phyloP scores from a whole-genome alignment of 2,888 invertebrate genomes.

The Ectemnius lituratus region DNA sequence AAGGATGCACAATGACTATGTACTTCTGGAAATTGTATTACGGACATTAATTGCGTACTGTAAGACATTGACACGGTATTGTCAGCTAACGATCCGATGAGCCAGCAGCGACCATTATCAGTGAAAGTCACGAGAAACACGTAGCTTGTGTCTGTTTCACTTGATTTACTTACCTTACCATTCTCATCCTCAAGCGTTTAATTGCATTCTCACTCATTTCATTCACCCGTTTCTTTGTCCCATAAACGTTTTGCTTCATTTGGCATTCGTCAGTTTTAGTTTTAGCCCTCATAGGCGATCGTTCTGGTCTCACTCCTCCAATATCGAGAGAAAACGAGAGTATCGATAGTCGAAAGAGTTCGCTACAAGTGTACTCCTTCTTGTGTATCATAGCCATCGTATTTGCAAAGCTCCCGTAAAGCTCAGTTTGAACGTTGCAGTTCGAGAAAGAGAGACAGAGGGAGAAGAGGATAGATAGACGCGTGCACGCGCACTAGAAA shows the following conservation, averaged over 20 bases:
- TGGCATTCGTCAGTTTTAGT: slow-evolving; percentile 27
- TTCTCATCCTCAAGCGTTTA: slow-evolving; percentile 45
- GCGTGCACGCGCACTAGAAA: slow-evolving; percentile 3
- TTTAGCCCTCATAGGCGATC: slow-evolving; percentile 2
- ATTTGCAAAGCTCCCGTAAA: background rate
- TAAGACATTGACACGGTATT: slow-evolving; percentile 35
- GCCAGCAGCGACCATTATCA: slow-evolving; percentile 78
- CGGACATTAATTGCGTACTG: slow-evolving; percentile 35
- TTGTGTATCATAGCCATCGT: background rate
- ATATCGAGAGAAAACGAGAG: background rate
- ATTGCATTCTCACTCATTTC: slow-evolving; percentile 54
- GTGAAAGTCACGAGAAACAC: slow-evolving; percentile 72
- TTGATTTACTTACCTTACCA: slow-evolving; percentile 46
- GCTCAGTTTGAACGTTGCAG: slow-evolving; percentile 1
- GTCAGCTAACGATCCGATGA: slow-evolving; percentile 71
- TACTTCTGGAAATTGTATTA: slow-evolving; percentile 67
- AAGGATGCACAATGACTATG: slow-evolving; percentile 79
- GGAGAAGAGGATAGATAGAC: slow-evolving; percentile 1
- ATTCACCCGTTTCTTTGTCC: slow-evolving; percentile 65
- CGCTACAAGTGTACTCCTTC: background rate
- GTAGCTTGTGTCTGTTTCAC: slow-evolving; percentile 56
- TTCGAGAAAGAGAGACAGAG: slow-evolving; percentile 1
- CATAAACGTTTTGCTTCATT: slow-evolving; percentile 66
- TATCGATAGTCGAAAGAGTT: no score
- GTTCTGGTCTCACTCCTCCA: slow-evolving; percentile 3